Evolutionary conservation across 2,888 invertebrate genomes (phyloP).

Genomic region (Pristionchus fissidentatus): DNA sequence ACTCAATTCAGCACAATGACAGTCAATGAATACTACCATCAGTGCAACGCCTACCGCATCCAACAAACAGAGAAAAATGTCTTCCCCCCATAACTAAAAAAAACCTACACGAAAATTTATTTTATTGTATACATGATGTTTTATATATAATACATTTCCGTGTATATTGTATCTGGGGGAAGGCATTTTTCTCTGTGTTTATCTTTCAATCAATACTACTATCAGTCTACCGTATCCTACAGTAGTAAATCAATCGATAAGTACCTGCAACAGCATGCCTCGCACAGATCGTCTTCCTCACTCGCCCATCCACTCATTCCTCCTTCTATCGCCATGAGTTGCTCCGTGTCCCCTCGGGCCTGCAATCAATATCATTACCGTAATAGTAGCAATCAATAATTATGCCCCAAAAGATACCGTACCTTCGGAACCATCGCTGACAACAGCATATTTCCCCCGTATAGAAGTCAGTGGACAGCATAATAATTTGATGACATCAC

Average conservation of each 20-base stretch:
- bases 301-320: slow-evolving; percentile 38
- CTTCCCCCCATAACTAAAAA: too few species aligned
- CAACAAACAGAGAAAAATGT: too few species aligned
- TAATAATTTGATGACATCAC: neutral
- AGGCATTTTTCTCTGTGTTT: too few species aligned
- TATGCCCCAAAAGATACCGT: neutral
- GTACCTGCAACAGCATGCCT: slow-evolving; percentile 46
- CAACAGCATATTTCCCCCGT: neutral
- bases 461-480: neutral
- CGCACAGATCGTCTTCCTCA: slow-evolving; percentile 47
- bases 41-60: too few species aligned
- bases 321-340: slow-evolving; percentile 29
- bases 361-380: neutral
- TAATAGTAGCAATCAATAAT: neutral
- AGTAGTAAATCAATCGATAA: too few species aligned
- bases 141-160: too few species aligned
- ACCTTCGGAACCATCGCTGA: neutral
- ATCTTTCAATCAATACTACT: too few species aligned
- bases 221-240: too few species aligned
- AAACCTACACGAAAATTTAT: too few species aligned
- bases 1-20: neutral
- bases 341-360: slow-evolving; percentile 46
- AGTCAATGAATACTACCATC: too few species aligned
- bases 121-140: too few species aligned
- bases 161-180: too few species aligned